These are phyloP conservation scores for Oppia nitens DNA, from an alignment of 1,140 invertebrate genomes.

Conservation along the genomic window DNA sequence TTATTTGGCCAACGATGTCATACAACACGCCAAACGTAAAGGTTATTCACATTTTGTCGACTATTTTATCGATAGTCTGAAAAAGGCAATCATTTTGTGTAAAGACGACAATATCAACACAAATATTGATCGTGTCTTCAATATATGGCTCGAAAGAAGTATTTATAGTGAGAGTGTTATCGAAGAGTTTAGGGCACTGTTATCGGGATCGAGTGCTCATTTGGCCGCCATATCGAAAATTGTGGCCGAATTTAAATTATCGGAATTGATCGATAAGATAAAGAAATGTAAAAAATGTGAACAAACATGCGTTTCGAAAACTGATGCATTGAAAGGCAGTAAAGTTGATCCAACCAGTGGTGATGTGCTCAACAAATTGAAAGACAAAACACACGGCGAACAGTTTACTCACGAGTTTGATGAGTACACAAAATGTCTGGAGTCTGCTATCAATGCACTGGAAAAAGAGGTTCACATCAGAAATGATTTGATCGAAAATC, in stretches of 20 bases:
- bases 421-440: slow-evolving; percentile 52
- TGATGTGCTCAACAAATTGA: slow-evolving; percentile 14
- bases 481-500: slow-evolving; percentile 47
- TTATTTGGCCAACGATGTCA: slow-evolving; percentile 96
- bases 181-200: slow-evolving; percentile 40
- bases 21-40: slow-evolving; percentile 95
- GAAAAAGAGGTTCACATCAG: slow-evolving; percentile 65
- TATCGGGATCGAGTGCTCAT: slow-evolving; percentile 6
- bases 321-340: neutral
- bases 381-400: slow-evolving; percentile 61
- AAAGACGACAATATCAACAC: slow-evolving; percentile 72
- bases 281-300: slow-evolving; percentile 5
- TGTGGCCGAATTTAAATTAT: slow-evolving; percentile 31
- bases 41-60: slow-evolving; percentile 55
- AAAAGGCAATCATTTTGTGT: slow-evolving; percentile 74
- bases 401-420: slow-evolving; percentile 76
- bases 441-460: slow-evolving; percentile 57
- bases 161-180: slow-evolving; percentile 74
- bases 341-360: slow-evolving; percentile 4
- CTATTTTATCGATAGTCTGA: slow-evolving; percentile 73
- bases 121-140: slow-evolving; percentile 70
- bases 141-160: slow-evolving; percentile 78
- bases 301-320: neutral
- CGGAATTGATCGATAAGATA: slow-evolving; percentile 43
- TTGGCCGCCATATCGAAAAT: slow-evolving; percentile 24